These are phyloP conservation scores for Turritopsis rubra DNA, from an alignment of 30 jellyfish, hydroid and myxozoan species.

Conservation along the genomic window DNA sequence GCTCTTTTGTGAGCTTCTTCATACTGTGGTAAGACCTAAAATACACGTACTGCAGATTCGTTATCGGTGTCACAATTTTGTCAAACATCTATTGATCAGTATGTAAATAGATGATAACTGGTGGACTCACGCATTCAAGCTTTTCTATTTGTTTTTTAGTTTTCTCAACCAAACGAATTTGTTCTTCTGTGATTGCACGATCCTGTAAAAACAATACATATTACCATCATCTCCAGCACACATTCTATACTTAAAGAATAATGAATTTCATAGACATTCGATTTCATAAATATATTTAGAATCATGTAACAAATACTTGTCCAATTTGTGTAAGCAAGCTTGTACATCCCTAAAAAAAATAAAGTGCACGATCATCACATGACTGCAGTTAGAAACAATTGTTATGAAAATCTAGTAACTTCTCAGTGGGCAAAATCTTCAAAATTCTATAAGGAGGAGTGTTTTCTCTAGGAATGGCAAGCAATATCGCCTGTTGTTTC, in stretches of 20 bases:
- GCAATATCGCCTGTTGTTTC: too few relatives aligned
- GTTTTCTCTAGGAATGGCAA: too few relatives aligned
- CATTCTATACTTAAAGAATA: not conserved
- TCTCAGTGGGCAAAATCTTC: too few relatives aligned
- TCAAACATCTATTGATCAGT: too few relatives aligned
- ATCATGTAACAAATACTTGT: slow-evolving; percentile 33
- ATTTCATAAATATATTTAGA: not conserved
- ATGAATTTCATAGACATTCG: not conserved
- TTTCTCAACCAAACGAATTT: slow-evolving; percentile 54
- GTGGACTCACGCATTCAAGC: slow-evolving; percentile 43
- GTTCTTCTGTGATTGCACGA: slow-evolving; percentile 81
- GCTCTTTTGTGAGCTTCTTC: slow-evolving; percentile 89
- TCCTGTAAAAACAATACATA: slow-evolving; percentile 27
- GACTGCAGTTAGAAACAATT: too few relatives aligned
- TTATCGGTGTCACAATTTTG: too few relatives aligned
- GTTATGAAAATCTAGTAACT: too few relatives aligned
- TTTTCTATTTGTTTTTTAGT: slow-evolving; percentile 52
- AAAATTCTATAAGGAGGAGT: too few relatives aligned
- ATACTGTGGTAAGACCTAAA: slow-evolving; percentile 63
- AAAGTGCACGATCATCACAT: not conserved
- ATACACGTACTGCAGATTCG: not conserved
- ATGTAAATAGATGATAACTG: too few relatives aligned
- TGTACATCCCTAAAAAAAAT: slow-evolving; percentile 43
- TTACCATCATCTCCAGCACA: not conserved
- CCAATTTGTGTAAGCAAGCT: slow-evolving; percentile 70